These are phyloP conservation scores for Sinocyclocheilus anophthalmus DNA, from an alignment of 2,113 vertebrate species.

Conservation along the genomic window DNA sequence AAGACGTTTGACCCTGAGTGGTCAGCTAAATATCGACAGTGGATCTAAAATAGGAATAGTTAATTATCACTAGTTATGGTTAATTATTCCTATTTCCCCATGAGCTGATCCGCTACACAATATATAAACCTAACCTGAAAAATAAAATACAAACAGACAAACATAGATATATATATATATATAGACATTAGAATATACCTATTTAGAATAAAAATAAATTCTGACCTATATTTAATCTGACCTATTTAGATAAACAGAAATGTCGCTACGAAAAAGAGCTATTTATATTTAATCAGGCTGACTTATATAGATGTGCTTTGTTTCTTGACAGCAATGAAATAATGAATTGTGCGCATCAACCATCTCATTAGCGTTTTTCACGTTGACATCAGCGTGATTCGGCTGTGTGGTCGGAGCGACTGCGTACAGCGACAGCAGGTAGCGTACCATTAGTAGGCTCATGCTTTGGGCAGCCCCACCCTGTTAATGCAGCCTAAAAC, in stretches of 20 bases:
- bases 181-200: too few relatives aligned
- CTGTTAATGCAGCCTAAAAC: conserved; percentile 38
- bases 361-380: neutral
- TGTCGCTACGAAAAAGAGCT: neutral
- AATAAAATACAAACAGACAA: too few relatives aligned
- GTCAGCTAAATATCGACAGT: too few relatives aligned
- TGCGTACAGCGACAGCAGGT: conserved; percentile 7
- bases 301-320: neutral
- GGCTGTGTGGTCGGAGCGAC: conserved; percentile 5
- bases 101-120: too few relatives aligned
- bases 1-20: too few relatives aligned
- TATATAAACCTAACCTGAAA: too few relatives aligned
- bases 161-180: too few relatives aligned
- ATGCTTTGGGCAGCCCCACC: conserved; percentile 32
- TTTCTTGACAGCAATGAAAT: neutral
- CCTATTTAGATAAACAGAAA: neutral
- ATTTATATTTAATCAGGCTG: neutral
- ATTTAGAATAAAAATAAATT: too few relatives aligned
- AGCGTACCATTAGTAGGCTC: conserved; percentile 44
- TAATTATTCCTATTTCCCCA: too few relatives aligned
- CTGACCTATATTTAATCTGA: too few relatives aligned
- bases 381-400: neutral
- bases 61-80: too few relatives aligned
- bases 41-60: too few relatives aligned
- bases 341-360: neutral